These are phyloP conservation scores for Camponotus pennsylvanicus DNA, from an alignment of 1,140 invertebrate species.

Conservation along the genomic window DNA sequence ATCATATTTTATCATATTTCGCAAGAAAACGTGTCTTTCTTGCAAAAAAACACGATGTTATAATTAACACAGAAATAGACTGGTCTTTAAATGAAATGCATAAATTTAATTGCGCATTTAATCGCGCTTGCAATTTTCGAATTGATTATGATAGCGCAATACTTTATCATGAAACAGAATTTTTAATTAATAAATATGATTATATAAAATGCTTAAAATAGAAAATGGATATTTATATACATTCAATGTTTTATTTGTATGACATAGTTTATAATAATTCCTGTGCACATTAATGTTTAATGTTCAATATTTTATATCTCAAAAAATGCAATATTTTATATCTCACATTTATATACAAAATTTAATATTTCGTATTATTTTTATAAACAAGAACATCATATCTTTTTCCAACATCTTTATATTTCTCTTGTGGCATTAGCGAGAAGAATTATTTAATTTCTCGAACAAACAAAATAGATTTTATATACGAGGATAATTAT, in stretches of 20 bases:
- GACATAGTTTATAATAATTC: not conserved
- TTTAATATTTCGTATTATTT: conserved; percentile 5
- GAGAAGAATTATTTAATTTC: not conserved
- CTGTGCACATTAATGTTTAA: not conserved
- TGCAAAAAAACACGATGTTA: not conserved
- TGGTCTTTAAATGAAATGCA: conserved; percentile 27
- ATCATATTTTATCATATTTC: not conserved
- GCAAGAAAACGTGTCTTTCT: not conserved
- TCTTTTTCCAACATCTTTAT: not conserved
- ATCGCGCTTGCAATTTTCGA: not conserved
- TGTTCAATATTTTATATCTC: too few relatives aligned
- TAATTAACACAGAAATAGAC: conserved; percentile 29
- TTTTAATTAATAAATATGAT: not conserved
- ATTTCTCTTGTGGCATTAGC: not conserved
- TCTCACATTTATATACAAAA: too few relatives aligned
- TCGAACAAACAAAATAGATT: not conserved
- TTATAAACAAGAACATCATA: not conserved
- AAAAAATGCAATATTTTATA: conserved; percentile 5
- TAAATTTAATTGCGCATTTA: not conserved
- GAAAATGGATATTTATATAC: not conserved
- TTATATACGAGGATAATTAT: not conserved
- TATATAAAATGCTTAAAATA: not conserved
- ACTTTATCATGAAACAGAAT: not conserved
- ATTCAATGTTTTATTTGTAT: not conserved
- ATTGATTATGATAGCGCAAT: not conserved